Evolutionary conservation across 1,140 invertebrate genomes (phyloP).

Genomic region (Drosophila melanica): DNA sequence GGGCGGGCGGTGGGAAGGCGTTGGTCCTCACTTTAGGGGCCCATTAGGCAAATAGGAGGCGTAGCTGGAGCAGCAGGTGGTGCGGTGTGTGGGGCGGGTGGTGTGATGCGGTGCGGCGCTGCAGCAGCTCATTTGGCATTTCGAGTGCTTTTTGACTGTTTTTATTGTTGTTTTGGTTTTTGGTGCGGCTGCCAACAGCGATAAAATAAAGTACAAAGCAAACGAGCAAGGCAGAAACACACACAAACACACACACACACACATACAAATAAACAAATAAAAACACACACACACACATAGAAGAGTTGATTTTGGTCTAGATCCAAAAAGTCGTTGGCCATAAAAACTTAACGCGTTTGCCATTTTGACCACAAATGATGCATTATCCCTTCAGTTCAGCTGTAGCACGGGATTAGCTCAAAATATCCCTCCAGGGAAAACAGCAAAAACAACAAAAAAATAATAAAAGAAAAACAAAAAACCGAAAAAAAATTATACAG

Average conservation of each 20-base stretch:
- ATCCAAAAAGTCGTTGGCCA: conserved; percentile 79
- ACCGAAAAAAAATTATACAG: not conserved
- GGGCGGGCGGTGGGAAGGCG: not conserved
- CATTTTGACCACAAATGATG: conserved; percentile 81
- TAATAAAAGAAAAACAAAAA: conserved; percentile 2
- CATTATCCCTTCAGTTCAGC: conserved; percentile 56
- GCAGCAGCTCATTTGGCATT: conserved; percentile 77
- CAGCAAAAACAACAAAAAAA: conserved; percentile 20
- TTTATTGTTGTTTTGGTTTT: conserved; percentile 74
- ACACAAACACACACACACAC: conserved; percentile 19
- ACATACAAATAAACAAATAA: not conserved
- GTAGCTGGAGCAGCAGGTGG: not conserved
- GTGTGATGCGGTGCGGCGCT: conserved; percentile 19
- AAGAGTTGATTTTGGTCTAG: conserved; percentile 66
- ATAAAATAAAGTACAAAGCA: conserved; percentile 81
- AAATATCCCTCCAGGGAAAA: conserved; percentile 46
- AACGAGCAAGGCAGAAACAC: conserved; percentile 59
- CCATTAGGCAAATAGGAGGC: conserved; percentile 55
- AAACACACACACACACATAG: conserved; percentile 9
- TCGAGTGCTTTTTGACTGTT: conserved; percentile 81
- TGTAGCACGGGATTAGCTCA: conserved; percentile 37
- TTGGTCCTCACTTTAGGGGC: conserved; percentile 29
- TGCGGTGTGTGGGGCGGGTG: too few relatives aligned
- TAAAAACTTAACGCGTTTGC: conserved; percentile 80
- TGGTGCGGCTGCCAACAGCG: conserved; percentile 68